Percentiles rank a stretch among this genome's conserved stretches.
These are phyloP conservation scores for Arizona elegans DNA, from an alignment of 2,113 vertebrate genomes.

Conservation along the genomic window DNA sequence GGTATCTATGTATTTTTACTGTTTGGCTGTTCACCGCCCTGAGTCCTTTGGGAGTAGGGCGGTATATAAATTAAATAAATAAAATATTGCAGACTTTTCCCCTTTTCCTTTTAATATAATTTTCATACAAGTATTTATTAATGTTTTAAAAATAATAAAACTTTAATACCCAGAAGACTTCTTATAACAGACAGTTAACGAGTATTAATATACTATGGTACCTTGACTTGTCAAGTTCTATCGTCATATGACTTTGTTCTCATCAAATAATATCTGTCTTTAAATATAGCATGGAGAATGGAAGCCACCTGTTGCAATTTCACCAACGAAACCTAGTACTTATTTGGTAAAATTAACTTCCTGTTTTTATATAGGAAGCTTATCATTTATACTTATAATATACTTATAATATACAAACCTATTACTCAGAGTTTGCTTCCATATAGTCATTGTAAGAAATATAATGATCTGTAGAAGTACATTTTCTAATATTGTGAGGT, in stretches of 20 bases:
- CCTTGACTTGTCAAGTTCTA: background rate
- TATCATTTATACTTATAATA: background rate
- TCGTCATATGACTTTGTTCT: background rate
- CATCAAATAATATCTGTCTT: background rate
- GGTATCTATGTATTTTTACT: no score
- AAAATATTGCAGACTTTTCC: background rate
- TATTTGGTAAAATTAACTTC: accelerated
- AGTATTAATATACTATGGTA: background rate
- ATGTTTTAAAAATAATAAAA: background rate
- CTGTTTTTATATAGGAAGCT: accelerated
- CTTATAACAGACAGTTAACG: background rate
- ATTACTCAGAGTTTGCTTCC: background rate
- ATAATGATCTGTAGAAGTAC: background rate
- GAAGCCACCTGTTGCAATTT: background rate
- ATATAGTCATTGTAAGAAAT: background rate
- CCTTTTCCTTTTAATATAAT: background rate
- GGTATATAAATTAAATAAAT: no score
- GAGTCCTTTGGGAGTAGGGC: no score
- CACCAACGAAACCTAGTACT: background rate
- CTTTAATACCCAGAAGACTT: constrained; percentile 34
- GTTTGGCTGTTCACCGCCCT: no score
- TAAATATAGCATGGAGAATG: background rate
- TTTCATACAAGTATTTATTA: background rate
- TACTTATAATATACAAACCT: background rate
- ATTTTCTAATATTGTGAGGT: background rate